Conservation (phyloP, 1,140 invertebrate species). For the Frieseomelitta varia region DNA sequence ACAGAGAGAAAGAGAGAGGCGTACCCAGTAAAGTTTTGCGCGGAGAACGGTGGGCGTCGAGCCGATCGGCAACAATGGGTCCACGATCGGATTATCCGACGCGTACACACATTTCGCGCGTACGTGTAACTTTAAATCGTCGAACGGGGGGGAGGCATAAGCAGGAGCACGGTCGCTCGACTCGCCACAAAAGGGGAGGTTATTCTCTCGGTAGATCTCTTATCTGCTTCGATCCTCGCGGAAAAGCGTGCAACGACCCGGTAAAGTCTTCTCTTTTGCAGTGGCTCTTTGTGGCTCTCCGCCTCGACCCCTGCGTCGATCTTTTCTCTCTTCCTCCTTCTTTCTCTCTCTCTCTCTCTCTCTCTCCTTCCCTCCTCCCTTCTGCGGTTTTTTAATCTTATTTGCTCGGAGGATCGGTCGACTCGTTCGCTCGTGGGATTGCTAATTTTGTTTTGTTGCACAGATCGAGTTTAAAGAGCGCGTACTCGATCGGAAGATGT, state of each 20-base stretch:
- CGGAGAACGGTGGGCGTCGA: constrained; percentile 27
- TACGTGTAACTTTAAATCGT: constrained; percentile 60
- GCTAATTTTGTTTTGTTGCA: not conserved
- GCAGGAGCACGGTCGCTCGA: constrained; percentile 46
- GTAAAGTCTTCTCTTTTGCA: constrained; percentile 64
- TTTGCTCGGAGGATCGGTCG: not conserved
- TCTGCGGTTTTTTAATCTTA: constrained; percentile 34
- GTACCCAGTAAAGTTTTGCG: constrained; percentile 19
- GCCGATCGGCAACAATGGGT: constrained; percentile 27
- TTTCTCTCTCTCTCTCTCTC: not conserved
- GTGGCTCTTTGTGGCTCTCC: constrained; percentile 55
- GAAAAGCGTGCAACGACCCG: constrained; percentile 71
- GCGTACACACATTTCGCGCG: constrained; percentile 41
- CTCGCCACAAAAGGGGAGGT: constrained; percentile 56
- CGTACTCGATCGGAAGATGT: not conserved
- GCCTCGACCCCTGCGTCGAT: constrained; percentile 15
- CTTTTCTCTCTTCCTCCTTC: not conserved
- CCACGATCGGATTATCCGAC: constrained; percentile 47
- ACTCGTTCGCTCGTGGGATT: not conserved
- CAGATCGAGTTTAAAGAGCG: not conserved
- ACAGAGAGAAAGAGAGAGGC: not conserved
- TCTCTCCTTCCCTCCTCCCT: not conserved
- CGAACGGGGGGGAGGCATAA: constrained; percentile 18
- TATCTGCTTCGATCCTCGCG: constrained; percentile 68
- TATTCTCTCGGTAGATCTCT: constrained; percentile 66